Conservation (phyloP, 2,113 vertebrate species). For the Falcunculus frontatus region DNA sequence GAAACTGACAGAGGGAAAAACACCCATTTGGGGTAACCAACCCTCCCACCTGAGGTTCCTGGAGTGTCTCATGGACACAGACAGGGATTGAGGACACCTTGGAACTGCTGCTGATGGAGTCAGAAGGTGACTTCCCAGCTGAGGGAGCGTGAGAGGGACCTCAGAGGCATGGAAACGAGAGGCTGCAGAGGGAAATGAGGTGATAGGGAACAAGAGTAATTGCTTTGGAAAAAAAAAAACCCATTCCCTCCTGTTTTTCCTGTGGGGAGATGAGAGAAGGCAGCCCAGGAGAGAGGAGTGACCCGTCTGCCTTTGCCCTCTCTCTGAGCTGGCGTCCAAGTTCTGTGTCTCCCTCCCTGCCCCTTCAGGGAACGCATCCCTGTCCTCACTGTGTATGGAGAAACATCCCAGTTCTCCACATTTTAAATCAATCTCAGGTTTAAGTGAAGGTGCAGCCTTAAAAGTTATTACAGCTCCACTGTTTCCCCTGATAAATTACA, state of each 20-base stretch:
- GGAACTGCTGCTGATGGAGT: neutral
- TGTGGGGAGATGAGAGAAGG: neutral
- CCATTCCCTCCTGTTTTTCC: neutral
- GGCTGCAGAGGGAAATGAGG: neutral
- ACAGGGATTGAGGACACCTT: neutral
- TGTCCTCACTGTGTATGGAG: neutral
- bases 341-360: neutral
- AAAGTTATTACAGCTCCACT: conserved; percentile 78
- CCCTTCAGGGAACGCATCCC: conserved; percentile 21
- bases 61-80: rapidly evolving
- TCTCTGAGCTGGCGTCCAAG: neutral
- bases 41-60: neutral
- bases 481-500: conserved; percentile 83
- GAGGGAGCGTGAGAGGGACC: neutral
- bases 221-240: neutral
- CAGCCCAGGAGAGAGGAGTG: neutral
- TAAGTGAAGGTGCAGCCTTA: conserved; percentile 77
- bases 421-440: conserved; percentile 78
- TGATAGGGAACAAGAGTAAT: neutral
- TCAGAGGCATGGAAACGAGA: rapidly evolving
- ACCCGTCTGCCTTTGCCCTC: rapidly evolving
- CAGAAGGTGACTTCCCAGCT: neutral
- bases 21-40: neutral
- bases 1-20: neutral
- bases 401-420: conserved; percentile 39